phyloP scores from a whole-genome alignment of 2,113 vertebrate genomes.

The Serilophus lunatus region DNA sequence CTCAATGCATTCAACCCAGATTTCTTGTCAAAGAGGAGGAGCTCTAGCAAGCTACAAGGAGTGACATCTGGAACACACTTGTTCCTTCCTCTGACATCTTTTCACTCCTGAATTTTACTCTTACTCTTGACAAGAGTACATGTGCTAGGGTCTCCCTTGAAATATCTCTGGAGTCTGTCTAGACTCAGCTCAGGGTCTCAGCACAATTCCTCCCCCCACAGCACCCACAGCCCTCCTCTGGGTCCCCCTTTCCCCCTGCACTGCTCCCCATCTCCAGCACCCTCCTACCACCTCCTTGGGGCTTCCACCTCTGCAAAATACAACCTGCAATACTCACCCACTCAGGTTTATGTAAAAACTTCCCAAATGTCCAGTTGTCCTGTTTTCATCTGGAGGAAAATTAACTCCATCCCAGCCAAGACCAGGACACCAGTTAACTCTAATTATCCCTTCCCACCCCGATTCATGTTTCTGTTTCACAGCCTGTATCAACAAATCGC shows the following conservation, averaged over 20 bases:
- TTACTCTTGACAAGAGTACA: not conserved
- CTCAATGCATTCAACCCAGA: not conserved
- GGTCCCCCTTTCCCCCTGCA: not conserved
- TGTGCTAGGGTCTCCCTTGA: not conserved
- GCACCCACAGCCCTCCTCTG: not conserved
- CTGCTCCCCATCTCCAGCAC: accelerated
- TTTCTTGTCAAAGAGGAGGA: not conserved
- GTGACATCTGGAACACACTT: not conserved
- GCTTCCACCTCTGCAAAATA: accelerated
- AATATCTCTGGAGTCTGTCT: not conserved
- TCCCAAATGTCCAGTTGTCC: not conserved
- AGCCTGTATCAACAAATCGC: not conserved
- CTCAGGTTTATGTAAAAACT: not conserved
- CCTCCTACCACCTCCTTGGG: accelerated
- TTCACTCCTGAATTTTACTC: not conserved
- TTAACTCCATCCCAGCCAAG: not conserved
- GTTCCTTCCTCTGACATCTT: not conserved
- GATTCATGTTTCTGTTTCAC: not conserved
- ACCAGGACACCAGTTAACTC: not conserved
- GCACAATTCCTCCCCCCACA: not conserved
- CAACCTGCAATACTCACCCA: not conserved
- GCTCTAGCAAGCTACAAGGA: not conserved
- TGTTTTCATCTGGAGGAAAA: not conserved
- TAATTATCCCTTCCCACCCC: not conserved
- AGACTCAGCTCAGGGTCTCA: not conserved